Percentiles rank a stretch among this genome's conserved stretches.
Evolutionary conservation across 2,888 invertebrate species (phyloP).

Genomic region (Phasia obesa): DNA sequence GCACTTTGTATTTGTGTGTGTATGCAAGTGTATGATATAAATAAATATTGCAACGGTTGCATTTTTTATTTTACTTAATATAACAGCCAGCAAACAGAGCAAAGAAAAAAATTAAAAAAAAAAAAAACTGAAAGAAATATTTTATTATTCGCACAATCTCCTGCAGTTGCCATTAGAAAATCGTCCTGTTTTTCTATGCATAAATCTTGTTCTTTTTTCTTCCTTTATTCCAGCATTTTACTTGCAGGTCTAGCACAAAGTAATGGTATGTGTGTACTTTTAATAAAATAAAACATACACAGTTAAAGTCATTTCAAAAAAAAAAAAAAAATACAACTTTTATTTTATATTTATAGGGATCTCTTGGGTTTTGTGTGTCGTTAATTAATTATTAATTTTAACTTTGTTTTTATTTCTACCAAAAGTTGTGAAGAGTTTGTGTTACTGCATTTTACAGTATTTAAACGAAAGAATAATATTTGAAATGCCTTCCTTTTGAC

Average conservation of each 20-base stretch:
- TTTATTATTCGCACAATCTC: conserved; percentile 46
- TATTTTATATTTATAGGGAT: conserved; percentile 60
- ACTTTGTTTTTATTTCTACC: conserved; percentile 55
- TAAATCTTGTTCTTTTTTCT: conserved; percentile 58
- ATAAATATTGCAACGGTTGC: conserved; percentile 69
- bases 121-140: conserved; percentile 1
- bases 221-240: too few species aligned
- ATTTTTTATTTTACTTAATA: conserved; percentile 58
- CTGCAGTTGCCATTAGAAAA: conserved; percentile 48
- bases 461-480: conserved; percentile 27
- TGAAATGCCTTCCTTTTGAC: conserved; percentile 35
- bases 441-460: conserved; percentile 30
- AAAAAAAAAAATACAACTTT: conserved; percentile 9
- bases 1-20: neutral
- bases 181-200: conserved; percentile 57
- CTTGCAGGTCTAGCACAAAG: conserved; percentile 8
- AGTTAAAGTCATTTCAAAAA: conserved; percentile 10
- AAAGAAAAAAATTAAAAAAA: too few species aligned
- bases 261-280: conserved; percentile 1
- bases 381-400: conserved; percentile 70
- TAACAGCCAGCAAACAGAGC: conserved; percentile 16
- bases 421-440: conserved; percentile 29
- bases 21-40: conserved; percentile 48
- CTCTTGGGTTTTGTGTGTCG: conserved; percentile 69
- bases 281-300: neutral